Base-by-base conservation (phyloP, 64 coral and sea anemone species). In the Pachyseris speciosa region DNA sequence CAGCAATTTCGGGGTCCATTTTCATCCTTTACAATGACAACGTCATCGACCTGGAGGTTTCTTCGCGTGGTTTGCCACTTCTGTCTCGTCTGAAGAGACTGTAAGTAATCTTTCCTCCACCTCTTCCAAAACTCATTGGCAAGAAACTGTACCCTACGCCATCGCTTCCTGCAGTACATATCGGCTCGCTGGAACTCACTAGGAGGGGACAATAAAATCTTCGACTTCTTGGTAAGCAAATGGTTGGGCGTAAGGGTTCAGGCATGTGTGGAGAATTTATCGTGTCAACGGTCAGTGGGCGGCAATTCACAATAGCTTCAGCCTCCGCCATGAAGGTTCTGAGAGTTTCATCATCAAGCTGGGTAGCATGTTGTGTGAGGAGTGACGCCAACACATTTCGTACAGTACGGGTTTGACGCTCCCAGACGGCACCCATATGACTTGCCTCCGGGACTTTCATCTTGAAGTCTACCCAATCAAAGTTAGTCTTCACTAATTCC, bases 261-360 rank as follows among this genome's bases (percentile, higher is more conserved):
- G 33, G 66, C 66, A 69, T 16, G 9, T 69, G 12, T 69, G 66
- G 11, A 38, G 66, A 69, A 11, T 69, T 69, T 7, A 69, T 69
- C 13, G 66, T 19, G 0, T 69, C 32, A 17, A 69, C 34, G 32
- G 66, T 69, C 32, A 69, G 64, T 10, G 31, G 64, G 29, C 31
- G 64, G 36, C 66, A 69, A 38, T 38, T 69, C 0, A 69, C 66
- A 10, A 69, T 69, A 37, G 28, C 32, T 37, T 69, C 66, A 17
- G 33, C 66, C 66, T 69, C 66, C 17, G 16, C 32, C 33, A 69
- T 69, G 66, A 69, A 69, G 34, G 66, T 69, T 37, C 66, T 69
- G 32, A 69, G 32, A 13, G 32, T 69, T 69, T 69, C 34, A 0
- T 69, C 34, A 20, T 69, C 32, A 20, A 69, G 66, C 33, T 69